phyloP scores from a whole-genome alignment of 2,888 invertebrate genomes.

The Dendrolimus houi region DNA sequence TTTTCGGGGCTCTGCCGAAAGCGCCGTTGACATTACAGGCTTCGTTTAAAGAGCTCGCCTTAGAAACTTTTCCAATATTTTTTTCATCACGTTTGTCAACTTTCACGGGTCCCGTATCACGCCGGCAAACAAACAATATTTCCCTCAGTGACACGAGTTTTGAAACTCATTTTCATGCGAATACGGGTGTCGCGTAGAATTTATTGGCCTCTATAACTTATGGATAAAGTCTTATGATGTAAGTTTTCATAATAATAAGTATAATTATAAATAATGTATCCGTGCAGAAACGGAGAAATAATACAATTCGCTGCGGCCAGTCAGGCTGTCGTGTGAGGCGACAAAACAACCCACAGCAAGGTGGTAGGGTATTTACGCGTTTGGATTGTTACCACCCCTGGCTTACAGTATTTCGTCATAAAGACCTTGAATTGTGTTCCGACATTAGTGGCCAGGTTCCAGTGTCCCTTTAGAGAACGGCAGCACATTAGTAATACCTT shows the following conservation, averaged over 20 bases:
- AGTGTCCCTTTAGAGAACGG: too few relatives aligned
- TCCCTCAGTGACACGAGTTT: conserved; percentile 45
- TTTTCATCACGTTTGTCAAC: conserved; percentile 62
- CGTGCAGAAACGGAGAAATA: too few relatives aligned
- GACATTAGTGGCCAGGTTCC: too few relatives aligned
- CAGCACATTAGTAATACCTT: too few relatives aligned
- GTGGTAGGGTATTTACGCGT: too few relatives aligned
- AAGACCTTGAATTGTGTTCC: too few relatives aligned
- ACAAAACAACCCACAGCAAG: too few relatives aligned
- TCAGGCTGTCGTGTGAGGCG: too few relatives aligned
- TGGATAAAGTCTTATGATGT: conserved; percentile 19
- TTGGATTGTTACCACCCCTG: too few relatives aligned
- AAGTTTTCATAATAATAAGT: conserved; percentile 21
- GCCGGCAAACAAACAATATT: conserved; percentile 62
- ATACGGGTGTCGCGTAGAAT: conserved; percentile 36
- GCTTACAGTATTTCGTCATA: too few relatives aligned
- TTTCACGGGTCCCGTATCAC: conserved; percentile 39
- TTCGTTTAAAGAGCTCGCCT: conserved; percentile 35
- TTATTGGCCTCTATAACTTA: conserved; percentile 37
- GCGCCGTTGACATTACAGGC: conserved; percentile 22
- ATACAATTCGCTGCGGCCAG: too few relatives aligned
- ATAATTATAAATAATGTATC: too few relatives aligned
- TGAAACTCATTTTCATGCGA: conserved; percentile 54
- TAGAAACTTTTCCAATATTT: conserved; percentile 65
- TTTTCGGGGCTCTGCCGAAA: conserved; percentile 19